Evolutionary conservation across 2,113 vertebrate species (phyloP).

Genomic region (Acinonyx jubatus): DNA sequence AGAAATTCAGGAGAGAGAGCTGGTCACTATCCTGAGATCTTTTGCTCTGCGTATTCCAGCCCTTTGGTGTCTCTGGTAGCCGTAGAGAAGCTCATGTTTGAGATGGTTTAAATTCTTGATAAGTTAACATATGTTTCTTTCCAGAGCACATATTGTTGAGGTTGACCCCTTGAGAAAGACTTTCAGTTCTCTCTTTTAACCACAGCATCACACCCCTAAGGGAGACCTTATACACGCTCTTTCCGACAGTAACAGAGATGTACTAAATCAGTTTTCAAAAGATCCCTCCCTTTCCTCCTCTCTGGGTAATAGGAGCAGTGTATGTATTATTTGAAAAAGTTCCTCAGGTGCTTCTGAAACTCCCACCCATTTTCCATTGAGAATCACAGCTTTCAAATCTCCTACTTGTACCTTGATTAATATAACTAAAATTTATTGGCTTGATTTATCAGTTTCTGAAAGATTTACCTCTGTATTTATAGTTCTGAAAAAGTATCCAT

Average conservation of each 20-base stretch:
- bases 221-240: neutral
- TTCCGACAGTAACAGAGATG: neutral
- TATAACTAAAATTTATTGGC: neutral
- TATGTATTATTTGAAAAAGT: neutral
- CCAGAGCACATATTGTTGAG: neutral
- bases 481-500: neutral
- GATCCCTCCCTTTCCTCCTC: neutral
- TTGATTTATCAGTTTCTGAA: constrained; percentile 12
- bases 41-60: neutral
- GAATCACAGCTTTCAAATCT: constrained; percentile 29
- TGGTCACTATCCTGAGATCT: neutral
- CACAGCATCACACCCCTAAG: neutral
- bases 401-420: neutral
- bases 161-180: neutral
- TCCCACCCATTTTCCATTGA: neutral
- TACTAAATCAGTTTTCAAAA: neutral
- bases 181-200: neutral
- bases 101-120: constrained; percentile 24
- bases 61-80: neutral
- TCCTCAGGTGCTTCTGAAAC: neutral
- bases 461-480: constrained; percentile 21
- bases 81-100: neutral
- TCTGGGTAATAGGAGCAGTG: neutral
- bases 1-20: neutral
- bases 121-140: constrained; percentile 11